Evolutionary conservation across 2,797 vertebrate genomes (phyloP).

Genomic region (Muraenolepis orangiensis): DNA sequence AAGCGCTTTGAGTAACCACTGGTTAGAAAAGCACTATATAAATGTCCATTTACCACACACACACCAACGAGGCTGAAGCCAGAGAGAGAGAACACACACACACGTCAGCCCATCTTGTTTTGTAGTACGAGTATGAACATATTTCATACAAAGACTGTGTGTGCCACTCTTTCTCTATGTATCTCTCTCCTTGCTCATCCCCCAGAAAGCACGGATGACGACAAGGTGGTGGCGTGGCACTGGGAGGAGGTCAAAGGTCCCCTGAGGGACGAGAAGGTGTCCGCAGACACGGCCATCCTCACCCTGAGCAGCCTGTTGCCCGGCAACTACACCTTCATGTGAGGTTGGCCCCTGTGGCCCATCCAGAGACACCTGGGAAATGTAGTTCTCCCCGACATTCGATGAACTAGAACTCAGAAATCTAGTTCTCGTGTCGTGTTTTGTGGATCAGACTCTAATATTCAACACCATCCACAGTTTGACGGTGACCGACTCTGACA

Average conservation of each 20-base stretch:
- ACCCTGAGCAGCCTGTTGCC: slow-evolving; percentile 88
- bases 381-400: too few relatives aligned
- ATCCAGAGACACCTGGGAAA: neutral
- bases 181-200: neutral
- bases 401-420: too few relatives aligned
- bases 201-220: slow-evolving; percentile 94
- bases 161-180: neutral
- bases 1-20: too few relatives aligned
- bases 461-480: slow-evolving; percentile 67
- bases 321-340: slow-evolving; percentile 98
- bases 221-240: slow-evolving; percentile 88
- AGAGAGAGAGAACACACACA: too few relatives aligned
- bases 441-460: neutral
- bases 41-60: too few relatives aligned
- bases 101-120: too few relatives aligned
- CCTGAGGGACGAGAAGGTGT: slow-evolving; percentile 90
- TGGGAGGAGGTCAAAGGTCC: slow-evolving; percentile 98
- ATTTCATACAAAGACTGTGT: too few relatives aligned
- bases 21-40: too few relatives aligned
- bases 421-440: too few relatives aligned
- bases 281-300: slow-evolving; percentile 82
- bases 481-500: slow-evolving; percentile 92
- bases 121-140: too few relatives aligned
- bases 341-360: slow-evolving; percentile 11
- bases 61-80: too few relatives aligned